Percentiles rank a stretch among this genome's conserved stretches.
These are phyloP conservation scores for Cynaeus angustus DNA, from an alignment of 2,888 invertebrate species.

Conservation along the genomic window DNA sequence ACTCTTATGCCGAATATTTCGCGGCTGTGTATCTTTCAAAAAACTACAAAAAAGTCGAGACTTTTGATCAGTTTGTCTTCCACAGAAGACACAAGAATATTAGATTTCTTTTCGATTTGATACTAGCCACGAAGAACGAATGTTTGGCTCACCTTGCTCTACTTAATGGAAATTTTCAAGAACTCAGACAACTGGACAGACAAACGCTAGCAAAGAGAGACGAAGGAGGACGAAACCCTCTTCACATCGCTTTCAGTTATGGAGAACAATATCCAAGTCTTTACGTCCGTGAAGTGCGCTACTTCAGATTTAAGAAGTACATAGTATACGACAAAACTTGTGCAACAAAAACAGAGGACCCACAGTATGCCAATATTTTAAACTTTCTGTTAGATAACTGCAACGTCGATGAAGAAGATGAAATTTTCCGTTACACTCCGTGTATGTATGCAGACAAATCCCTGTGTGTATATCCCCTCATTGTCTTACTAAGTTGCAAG, in stretches of 20 bases:
- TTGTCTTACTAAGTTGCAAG: not conserved
- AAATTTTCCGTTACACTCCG: not conserved
- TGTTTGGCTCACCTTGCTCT: conserved; percentile 14
- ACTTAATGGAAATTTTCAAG: conserved; percentile 11
- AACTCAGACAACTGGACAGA: not conserved
- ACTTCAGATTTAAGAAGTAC: not conserved
- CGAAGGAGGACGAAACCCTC: not conserved
- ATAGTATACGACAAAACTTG: not conserved
- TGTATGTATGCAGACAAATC: not conserved
- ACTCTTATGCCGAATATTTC: conserved; percentile 13
- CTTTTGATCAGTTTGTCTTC: not conserved
- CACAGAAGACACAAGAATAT: conserved; percentile 10
- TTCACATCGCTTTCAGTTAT: conserved; percentile 10
- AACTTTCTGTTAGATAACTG: not conserved
- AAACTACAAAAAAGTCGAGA: not conserved
- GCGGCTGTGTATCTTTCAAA: not conserved
- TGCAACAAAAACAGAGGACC: not conserved
- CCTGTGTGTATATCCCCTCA: not conserved
- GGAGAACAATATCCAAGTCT: not conserved
- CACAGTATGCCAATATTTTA: not conserved
- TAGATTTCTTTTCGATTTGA: conserved; percentile 20
- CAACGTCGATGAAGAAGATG: not conserved
- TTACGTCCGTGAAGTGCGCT: not conserved
- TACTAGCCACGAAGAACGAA: not conserved
- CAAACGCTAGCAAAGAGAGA: not conserved